Evolutionary conservation across 1,140 invertebrate genomes (phyloP).

Genomic region (Drosophila tropicalis): DNA sequence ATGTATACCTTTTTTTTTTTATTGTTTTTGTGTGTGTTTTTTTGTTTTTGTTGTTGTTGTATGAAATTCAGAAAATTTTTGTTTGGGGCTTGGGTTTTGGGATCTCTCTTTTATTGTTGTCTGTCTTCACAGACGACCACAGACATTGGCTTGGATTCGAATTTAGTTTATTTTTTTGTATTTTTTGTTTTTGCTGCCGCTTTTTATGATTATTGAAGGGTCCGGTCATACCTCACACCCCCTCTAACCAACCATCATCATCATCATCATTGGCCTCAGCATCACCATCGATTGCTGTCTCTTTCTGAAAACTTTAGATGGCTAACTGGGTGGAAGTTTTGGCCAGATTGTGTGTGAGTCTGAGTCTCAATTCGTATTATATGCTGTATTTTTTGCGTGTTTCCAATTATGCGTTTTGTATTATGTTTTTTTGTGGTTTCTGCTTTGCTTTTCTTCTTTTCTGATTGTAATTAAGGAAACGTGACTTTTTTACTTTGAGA

Average conservation of each 20-base stretch:
- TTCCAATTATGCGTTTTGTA: constrained; percentile 81
- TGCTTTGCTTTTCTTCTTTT: constrained; percentile 58
- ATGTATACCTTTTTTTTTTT: not conserved
- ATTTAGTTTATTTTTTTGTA: constrained; percentile 58
- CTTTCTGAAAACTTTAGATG: constrained; percentile 70
- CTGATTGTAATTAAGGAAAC: constrained; percentile 79
- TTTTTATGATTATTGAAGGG: constrained; percentile 76
- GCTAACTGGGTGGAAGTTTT: constrained; percentile 35
- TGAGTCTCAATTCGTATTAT: constrained; percentile 21
- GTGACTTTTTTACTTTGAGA: constrained; percentile 64
- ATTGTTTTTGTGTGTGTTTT: not conserved
- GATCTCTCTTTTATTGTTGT: constrained; percentile 69
- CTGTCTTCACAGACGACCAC: constrained; percentile 69
- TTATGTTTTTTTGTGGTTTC: constrained; percentile 68
- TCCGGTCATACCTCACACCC: constrained; percentile 38
- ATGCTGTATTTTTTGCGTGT: constrained; percentile 62
- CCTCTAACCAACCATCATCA: constrained; percentile 4
- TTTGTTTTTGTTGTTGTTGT: constrained; percentile 50
- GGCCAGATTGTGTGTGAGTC: constrained; percentile 38
- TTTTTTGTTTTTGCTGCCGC: constrained; percentile 32
- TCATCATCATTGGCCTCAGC: not conserved
- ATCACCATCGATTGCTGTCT: constrained; percentile 39
- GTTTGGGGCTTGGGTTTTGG: constrained; percentile 47
- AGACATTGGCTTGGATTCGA: constrained; percentile 64
- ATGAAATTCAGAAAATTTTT: constrained; percentile 72